Conservation (phyloP, 2,888 invertebrate genomes). For the Drosophila niveifrons region DNA sequence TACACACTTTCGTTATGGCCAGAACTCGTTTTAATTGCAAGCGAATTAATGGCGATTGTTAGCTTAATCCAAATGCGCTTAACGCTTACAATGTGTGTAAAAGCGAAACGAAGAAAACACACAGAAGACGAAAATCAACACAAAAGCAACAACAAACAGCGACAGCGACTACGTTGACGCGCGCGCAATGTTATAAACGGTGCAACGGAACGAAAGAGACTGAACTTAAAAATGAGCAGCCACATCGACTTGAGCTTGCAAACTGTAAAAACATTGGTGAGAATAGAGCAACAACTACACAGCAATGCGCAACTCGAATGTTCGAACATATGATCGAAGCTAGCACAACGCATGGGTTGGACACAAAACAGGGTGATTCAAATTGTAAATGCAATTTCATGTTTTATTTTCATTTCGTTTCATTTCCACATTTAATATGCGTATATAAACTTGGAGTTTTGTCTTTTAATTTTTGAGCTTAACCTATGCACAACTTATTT, state of each 20-base stretch:
- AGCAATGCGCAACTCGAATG: slow-evolving; percentile 27
- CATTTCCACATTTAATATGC: not conserved
- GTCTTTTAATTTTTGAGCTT: slow-evolving; percentile 20
- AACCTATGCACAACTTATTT: slow-evolving; percentile 9
- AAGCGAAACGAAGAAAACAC: slow-evolving; percentile 31
- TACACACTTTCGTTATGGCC: slow-evolving; percentile 8
- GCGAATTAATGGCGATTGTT: slow-evolving; percentile 24
- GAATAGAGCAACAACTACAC: slow-evolving; percentile 20
- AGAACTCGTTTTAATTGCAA: slow-evolving; percentile 42
- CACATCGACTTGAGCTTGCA: slow-evolving; percentile 22
- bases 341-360: slow-evolving; percentile 21
- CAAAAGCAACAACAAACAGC: slow-evolving; percentile 33
- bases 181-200: slow-evolving; percentile 66
- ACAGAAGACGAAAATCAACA: slow-evolving; percentile 45
- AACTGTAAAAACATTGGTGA: slow-evolving; percentile 24
- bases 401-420: slow-evolving; percentile 18
- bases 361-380: slow-evolving; percentile 27
- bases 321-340: slow-evolving; percentile 64
- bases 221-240: slow-evolving; percentile 28
- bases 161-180: slow-evolving; percentile 40
- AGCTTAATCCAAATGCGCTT: slow-evolving; percentile 46
- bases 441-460: slow-evolving; percentile 16
- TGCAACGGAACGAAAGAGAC: slow-evolving; percentile 60
- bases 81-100: slow-evolving; percentile 20
- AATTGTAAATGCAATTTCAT: slow-evolving; percentile 14